These are phyloP conservation scores for Hydrozoanthus gracilis DNA, from an alignment of 92 coral and sea anemone species.

Conservation along the genomic window DNA sequence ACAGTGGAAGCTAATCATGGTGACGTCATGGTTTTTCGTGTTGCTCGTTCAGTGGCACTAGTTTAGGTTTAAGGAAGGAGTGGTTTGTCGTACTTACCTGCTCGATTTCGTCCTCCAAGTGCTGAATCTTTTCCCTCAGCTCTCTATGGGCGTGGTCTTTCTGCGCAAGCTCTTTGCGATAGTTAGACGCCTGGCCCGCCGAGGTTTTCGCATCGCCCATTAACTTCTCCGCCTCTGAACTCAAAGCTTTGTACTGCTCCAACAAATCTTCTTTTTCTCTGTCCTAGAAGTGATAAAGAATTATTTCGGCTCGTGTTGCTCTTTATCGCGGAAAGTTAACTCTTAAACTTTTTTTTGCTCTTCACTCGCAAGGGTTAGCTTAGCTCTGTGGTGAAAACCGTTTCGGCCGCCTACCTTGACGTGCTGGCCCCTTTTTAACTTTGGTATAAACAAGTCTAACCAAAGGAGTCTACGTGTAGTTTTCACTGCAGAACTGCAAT, in stretches of 20 bases:
- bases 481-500: no score
- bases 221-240: conserved; percentile 89
- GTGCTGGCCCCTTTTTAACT: no score
- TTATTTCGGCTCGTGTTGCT: no score
- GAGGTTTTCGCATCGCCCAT: conserved; percentile 85
- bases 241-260: conserved; percentile 89
- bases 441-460: no score
- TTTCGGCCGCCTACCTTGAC: no score
- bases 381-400: no score
- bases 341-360: no score
- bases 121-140: conserved; percentile 74
- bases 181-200: conserved; percentile 84
- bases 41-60: neutral
- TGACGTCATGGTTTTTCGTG: no score
- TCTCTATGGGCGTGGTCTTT: conserved; percentile 86
- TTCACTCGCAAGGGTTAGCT: no score
- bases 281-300: conserved; percentile 62
- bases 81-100: conserved; percentile 65
- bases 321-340: no score
- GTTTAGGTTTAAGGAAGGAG: neutral
- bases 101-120: conserved; percentile 88
- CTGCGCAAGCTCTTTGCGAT: conserved; percentile 86
- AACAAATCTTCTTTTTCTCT: conserved; percentile 95
- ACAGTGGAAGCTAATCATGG: no score
- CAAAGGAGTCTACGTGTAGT: no score